These are phyloP conservation scores for Drosophila affinis DNA, from an alignment of 2,888 invertebrate species.

Conservation along the genomic window DNA sequence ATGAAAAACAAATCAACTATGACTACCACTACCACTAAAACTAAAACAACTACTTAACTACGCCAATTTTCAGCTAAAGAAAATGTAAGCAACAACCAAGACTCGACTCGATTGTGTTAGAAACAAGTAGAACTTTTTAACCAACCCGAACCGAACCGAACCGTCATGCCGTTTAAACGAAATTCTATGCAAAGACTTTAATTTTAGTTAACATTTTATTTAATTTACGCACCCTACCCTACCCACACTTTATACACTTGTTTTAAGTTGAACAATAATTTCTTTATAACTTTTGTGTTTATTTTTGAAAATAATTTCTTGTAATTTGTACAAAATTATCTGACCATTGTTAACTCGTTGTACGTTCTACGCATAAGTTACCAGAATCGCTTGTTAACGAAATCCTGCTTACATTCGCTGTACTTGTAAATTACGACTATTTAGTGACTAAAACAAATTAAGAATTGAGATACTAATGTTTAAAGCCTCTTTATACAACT, in stretches of 20 bases:
- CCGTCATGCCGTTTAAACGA: constrained; percentile 49
- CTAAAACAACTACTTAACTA: constrained; percentile 31
- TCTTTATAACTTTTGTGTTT: constrained; percentile 14
- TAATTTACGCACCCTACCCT: constrained; percentile 52
- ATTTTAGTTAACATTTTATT: constrained; percentile 57
- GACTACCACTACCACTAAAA: constrained; percentile 28
- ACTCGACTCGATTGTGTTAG: constrained; percentile 67
- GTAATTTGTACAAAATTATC: constrained; percentile 26
- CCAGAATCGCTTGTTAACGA: constrained; percentile 50
- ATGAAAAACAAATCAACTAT: constrained; percentile 18
- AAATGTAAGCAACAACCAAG: constrained; percentile 62
- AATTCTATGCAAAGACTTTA: constrained; percentile 71
- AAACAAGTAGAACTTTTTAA: constrained; percentile 35
- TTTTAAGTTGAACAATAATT: constrained; percentile 48
- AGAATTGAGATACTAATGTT: constrained; percentile 64
- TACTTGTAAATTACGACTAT: constrained; percentile 61
- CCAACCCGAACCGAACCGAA: constrained; percentile 5
- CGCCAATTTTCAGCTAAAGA: constrained; percentile 63
- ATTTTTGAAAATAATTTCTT: constrained; percentile 30
- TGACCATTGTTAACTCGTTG: constrained; percentile 72
- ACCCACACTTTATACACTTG: constrained; percentile 39
- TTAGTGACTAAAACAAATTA: constrained; percentile 57
- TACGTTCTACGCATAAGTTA: constrained; percentile 63
- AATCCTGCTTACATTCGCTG: constrained; percentile 58
- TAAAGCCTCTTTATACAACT: constrained; percentile 55